Percentiles rank a stretch among this genome's conserved stretches.
Evolutionary conservation across 2,888 invertebrate genomes (phyloP).

Genomic region (Busseola fusca): DNA sequence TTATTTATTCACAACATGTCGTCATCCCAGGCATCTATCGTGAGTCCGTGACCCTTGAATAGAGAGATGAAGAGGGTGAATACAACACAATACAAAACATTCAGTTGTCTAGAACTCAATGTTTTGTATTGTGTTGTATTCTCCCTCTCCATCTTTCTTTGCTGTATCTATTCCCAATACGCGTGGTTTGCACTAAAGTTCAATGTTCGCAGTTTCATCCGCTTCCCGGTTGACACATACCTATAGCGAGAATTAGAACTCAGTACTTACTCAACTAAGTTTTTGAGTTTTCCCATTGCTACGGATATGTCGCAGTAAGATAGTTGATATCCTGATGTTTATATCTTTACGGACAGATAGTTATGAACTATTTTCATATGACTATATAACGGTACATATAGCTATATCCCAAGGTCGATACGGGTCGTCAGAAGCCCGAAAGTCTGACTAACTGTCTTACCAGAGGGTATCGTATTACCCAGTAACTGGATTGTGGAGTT

Average conservation of each 20-base stretch:
- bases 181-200: not conserved
- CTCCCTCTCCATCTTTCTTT: constrained; percentile 20
- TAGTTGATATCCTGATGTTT: no score
- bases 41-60: constrained; percentile 2
- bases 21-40: not conserved
- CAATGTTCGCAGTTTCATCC: not conserved
- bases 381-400: no score
- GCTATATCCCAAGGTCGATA: no score
- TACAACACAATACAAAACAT: constrained; percentile 9
- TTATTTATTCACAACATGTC: constrained; percentile 22
- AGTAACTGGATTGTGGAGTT: no score
- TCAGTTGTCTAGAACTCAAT: constrained; percentile 6
- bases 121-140: constrained; percentile 8
- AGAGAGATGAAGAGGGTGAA: constrained; percentile 19
- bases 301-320: no score
- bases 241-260: not conserved
- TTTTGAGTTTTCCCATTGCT: not conserved
- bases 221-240: not conserved
- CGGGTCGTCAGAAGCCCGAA: no score
- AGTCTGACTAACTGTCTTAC: no score
- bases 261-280: not conserved
- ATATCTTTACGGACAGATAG: no score
- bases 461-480: no score
- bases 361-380: no score
- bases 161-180: not conserved